Base-by-base conservation (phyloP, 2,888 invertebrate genomes). In the Athripsodes cinereus region DNA sequence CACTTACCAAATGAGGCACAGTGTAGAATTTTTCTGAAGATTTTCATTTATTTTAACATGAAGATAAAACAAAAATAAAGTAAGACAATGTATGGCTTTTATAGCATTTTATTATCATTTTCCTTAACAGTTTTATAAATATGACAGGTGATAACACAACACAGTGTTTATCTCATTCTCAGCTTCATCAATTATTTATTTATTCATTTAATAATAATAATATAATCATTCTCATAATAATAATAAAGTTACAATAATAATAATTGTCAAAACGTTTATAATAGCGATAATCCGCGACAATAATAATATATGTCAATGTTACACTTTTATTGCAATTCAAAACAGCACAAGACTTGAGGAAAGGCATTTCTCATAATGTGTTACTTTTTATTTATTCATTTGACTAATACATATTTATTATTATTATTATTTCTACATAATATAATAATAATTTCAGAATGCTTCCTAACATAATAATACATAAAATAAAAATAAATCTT, bases 91-190 rank as follows among this genome's bases (percentile, higher is more conserved):
- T 26, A 53, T 62, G 60, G 61, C 60, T 62, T 61, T 62, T 53
- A 56, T 53, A 63, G 63, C 63, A 59, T 55, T 63, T 63, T 63
- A 63, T 62, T 63, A 55, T 49, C 59, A 60, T 63, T 63, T 62
- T 62, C 61, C 63, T 63, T 63, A 63, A 63, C 63, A 63, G 61
- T 63, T 63, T 58, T 58, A 63, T 63, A 63, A 63, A 63, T 63
- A 63, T 63, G 63, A 63, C 59, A 62, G 61, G 58, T 59, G 62
- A 62, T 55, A 63, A 63, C 60, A 62, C 63, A 63, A 63, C 63
- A 62, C 60, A 62, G 63, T 63, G 61, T 56, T 62, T 60, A 62
- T 63, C 61, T 62, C 47, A 61, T 62, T 40, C 16, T 40, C 40
- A 40, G 3, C 26, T 8, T 40, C 40, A 40, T 40, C 16, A 13